Conservation (phyloP, 2,113 vertebrate genomes). For the Telmatochromis sp. region DNA sequence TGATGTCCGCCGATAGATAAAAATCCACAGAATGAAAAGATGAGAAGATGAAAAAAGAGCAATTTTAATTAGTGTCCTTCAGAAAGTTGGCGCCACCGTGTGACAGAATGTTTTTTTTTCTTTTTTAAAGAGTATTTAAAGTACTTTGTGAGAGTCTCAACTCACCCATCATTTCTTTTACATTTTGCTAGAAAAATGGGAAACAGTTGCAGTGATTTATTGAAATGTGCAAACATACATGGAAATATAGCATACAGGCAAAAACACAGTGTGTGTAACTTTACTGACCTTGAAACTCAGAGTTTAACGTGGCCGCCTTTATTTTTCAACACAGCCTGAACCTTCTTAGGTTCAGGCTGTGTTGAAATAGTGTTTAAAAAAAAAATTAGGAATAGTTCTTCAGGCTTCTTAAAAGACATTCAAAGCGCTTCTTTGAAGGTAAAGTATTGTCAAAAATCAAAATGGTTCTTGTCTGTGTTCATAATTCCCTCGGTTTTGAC, state of each 20-base stretch:
- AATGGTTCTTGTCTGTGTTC: neutral
- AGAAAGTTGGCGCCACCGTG: conserved; percentile 51
- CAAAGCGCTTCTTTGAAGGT: neutral
- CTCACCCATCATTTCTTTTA: neutral
- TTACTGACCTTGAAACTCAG: neutral
- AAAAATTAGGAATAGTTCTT: neutral
- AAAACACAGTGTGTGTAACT: neutral
- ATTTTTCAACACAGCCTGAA: neutral
- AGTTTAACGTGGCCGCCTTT: neutral
- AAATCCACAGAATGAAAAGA: neutral
- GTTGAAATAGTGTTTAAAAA: neutral
- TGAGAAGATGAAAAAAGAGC: neutral
- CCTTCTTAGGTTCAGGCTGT: neutral
- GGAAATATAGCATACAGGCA: neutral
- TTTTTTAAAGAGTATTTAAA: neutral
- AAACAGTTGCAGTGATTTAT: neutral
- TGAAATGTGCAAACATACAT: neutral
- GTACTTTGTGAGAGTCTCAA: neutral
- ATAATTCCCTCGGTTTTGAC: neutral
- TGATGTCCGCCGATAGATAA: neutral
- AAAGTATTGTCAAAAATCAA: neutral
- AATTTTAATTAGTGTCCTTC: neutral
- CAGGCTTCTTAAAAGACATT: neutral
- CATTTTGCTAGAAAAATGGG: neutral
- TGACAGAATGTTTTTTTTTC: conserved; percentile 6